Base-by-base conservation (phyloP, 2,113 vertebrate species). In the Oryzias woworae region DNA sequence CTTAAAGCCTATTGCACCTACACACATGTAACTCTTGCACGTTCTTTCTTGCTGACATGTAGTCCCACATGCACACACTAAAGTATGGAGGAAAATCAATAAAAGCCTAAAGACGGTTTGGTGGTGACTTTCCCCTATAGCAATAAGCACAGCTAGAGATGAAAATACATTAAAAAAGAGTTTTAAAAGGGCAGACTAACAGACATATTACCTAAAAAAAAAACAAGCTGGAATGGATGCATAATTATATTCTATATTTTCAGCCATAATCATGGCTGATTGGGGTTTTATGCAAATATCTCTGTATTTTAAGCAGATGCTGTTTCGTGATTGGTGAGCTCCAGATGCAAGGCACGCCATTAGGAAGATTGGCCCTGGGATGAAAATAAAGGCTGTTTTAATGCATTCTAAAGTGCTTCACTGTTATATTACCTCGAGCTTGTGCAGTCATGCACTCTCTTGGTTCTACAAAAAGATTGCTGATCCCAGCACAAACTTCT, bases 271-370 rank as follows among this genome's bases (percentile, higher is more conserved):
- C 55, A 56, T 45, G 36, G 53, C 65, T 73, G 58, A 78, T 70
- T 69, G 16, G 51, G 41, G 80, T 72, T 78, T 71, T 44, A 73
- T 77, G 67, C 58, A 73, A 78, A 83, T 76, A 58, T 53, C 56
- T 36, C 54, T 52, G 17, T 41, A n/a, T 68, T 75, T 63, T 36
- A 73, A 77, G 53, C 75, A 77, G 67, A 78, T 22, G 10, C 52
- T 42, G 60, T 26, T 55, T 80, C 64, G 46, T 81, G 71, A 84
- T 65, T 59, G 58, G 53, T 66, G 77, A 69, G 57, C 54, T 80
- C 42, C 49, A 62, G 58, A 31, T 60, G 26, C 18, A 14, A 58
- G 46, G 43, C 15, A 81, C 62, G 65, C 59, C 58, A 81, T 75
- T 57, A 58, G 18, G 51, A 69, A 55, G 54, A 44, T 65, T 49